Evolutionary conservation across 2,113 vertebrate species (phyloP), one percentile per base, ranked within the genome.

Genomic region (Kryptolebias marmoratus): DNA sequence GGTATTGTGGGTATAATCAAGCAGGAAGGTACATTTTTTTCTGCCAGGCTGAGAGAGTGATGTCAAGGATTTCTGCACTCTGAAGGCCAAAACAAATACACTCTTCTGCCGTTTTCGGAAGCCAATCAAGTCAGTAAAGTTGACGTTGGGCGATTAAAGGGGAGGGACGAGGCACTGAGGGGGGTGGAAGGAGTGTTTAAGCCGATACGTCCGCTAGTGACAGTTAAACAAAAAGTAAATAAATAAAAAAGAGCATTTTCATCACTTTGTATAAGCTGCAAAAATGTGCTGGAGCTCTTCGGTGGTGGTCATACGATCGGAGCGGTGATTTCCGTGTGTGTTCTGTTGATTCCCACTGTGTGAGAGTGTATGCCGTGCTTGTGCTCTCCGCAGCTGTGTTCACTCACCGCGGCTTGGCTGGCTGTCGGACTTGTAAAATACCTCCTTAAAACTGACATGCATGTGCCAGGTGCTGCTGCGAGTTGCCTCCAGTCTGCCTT

Each of bases 381-480:
- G 18, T 39, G 52, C 53, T 15, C 9, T 0, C 59, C 64, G 73
- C 90, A 91, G 87, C 90, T 90, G 89, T 68, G 82, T 64, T 86
- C 71, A 70, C 75, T 78, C 71, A 1, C 10, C 71, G 65, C 65
- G 75, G 63, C 83, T 77, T 78, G 67, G 71, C 70, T 56, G 36
- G 39, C 49, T 48, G 18, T 60, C 27, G 72, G 55, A 27, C 68
- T 78, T 77, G 64, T 85, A 61, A 80, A 78, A 83, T 32, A 74
- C 57, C 55, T 87, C 10, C 22, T 59, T 88, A 73, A 86, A 86
- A 83, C 27, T 83, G 87, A 52, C 85, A 69, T 78, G 49, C 50
- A 45, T 67, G 45, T 53, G 73, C 74, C 89, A 91, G 87, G 87
- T 92, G 91, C 77, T 62, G 45, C 58, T 64, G 27, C 30, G 60